Base-by-base conservation (phyloP, 2,113 vertebrate species). In the Bubalus kerabau region DNA sequence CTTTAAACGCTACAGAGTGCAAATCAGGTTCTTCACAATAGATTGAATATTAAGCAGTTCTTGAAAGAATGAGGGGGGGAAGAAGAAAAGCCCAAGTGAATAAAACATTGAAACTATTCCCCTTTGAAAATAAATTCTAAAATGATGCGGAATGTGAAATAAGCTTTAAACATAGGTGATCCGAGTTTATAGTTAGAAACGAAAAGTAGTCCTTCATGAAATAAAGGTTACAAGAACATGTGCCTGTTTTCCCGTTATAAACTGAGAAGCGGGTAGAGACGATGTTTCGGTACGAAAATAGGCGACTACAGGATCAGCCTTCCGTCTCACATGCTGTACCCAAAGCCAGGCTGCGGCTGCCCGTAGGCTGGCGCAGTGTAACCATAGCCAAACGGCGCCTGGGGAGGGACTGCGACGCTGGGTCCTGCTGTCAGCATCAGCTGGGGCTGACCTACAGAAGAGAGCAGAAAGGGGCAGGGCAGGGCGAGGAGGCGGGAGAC, bases 391-490 rank as follows among this genome's bases (percentile, higher is more conserved):
- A 99, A 99, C 85, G 99, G 98, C 98, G 99, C 99, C 98, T 99
- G 99, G 2, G 99, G 99, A 93, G 99, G 98, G 97, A 99, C 99
- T 6, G 99, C 99, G 2, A 99, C 99, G 56, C 99, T 99, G 98
- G 99, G 99, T 97, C 99, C 99, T 0, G 99, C 99, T 89, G 99
- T 99, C 98, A 99, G 98, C 99, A 99, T 99, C 82, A 99, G 99
- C 98, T 99, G 99, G 7, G 99, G 99, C 96, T 99, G 99, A 98
- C 99, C 99, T 99, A 98, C 40, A 96, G 71, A 54, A 23, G 59
- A 62, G 96, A 96, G 62, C 28, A 84, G 62, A 36, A 60, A 71
- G 48, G 64, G 46, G 57, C 46, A 15, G 48, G 14, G 95, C 30
- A 2, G 56, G 97, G 87, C 50, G 30, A 91, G 91, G 13, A 71